phyloP scores from a whole-genome alignment of 1,140 invertebrate genomes.

The Gryllus bimaculatus region DNA sequence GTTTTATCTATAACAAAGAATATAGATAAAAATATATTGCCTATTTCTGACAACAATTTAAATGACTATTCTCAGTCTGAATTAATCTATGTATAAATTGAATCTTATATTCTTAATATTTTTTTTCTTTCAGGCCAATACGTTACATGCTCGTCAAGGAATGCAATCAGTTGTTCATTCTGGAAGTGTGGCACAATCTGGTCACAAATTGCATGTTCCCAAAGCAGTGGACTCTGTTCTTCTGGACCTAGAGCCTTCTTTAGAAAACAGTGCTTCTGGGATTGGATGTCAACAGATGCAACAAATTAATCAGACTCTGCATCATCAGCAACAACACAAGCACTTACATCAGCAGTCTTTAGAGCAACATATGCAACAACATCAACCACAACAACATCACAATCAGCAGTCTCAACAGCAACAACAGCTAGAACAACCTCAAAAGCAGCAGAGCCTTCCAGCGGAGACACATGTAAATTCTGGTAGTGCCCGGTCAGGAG shows the following conservation, averaged over 20 bases:
- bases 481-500: slow-evolving; percentile 18
- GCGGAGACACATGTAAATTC: not conserved
- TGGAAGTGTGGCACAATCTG: not conserved
- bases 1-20: too few species aligned
- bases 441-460: not conserved
- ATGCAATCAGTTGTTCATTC: slow-evolving; percentile 19
- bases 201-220: slow-evolving; percentile 51
- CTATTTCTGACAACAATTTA: not conserved
- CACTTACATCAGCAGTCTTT: not conserved
- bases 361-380: not conserved
- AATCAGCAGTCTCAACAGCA: not conserved
- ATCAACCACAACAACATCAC: not conserved
- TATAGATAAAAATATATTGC: too few species aligned
- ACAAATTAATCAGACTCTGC: not conserved
- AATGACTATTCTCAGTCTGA: not conserved
- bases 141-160: too few species aligned
- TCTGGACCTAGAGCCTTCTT: not conserved
- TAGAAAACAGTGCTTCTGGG: not conserved
- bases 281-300: not conserved
- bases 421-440: not conserved
- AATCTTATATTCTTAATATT: not conserved
- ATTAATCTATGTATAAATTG: not conserved
- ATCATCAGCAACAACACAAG: not conserved
- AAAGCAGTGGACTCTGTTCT: slow-evolving; percentile 51
- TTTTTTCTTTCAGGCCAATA: not conserved